phyloP scores from a whole-genome alignment of 2,888 invertebrate genomes.

The Himalopsyche kuldschensis region DNA sequence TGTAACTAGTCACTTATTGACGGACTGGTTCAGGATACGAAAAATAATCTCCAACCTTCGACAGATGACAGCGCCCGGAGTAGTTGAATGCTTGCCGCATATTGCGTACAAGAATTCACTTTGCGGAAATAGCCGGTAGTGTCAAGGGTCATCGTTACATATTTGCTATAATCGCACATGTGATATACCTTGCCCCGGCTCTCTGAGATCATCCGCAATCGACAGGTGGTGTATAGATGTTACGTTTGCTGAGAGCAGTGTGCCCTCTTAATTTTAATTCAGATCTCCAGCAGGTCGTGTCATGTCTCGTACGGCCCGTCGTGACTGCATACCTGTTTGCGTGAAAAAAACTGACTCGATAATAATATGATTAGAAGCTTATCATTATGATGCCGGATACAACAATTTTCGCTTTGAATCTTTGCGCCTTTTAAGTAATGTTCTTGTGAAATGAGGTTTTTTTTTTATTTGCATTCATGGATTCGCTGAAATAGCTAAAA shows the following conservation, averaged over 20 bases:
- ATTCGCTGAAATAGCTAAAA: too few species aligned
- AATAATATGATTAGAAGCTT: not conserved
- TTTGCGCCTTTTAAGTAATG: not conserved
- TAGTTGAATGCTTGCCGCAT: too few species aligned
- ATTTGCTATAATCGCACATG: too few species aligned
- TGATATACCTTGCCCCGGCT: not conserved
- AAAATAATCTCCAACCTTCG: too few species aligned
- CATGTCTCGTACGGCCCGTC: not conserved
- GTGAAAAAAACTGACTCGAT: not conserved
- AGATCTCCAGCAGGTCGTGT: not conserved
- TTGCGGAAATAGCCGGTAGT: too few species aligned
- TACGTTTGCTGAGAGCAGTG: not conserved
- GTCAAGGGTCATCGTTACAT: too few species aligned
- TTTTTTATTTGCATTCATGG: too few species aligned
- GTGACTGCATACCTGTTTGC: not conserved
- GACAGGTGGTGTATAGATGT: not conserved
- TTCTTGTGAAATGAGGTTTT: too few species aligned
- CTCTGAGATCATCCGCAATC: not conserved
- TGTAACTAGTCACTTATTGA: too few species aligned
- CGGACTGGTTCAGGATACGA: too few species aligned
- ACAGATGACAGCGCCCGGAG: too few species aligned
- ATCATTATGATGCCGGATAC: not conserved
- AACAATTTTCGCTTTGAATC: not conserved
- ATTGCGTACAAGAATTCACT: too few species aligned
- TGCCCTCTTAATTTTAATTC: not conserved